Evolutionary conservation across 2,888 invertebrate genomes (phyloP).

Genomic region (Amphipyra berbera): DNA sequence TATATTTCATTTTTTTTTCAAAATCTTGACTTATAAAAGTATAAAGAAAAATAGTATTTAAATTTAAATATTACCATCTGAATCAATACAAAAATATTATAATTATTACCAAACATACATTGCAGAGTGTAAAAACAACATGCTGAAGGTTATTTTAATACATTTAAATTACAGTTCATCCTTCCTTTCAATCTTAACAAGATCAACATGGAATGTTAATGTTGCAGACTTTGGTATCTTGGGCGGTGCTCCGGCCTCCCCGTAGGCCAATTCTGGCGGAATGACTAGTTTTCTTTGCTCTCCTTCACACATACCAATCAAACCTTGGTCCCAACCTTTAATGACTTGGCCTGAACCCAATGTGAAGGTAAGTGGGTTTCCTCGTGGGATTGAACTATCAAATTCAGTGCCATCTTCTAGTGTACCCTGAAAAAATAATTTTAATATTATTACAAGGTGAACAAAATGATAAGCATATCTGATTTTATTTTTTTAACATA

Average conservation of each 20-base stretch:
- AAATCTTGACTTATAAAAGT: slow-evolving; percentile 15
- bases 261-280: slow-evolving; percentile 96
- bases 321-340: slow-evolving; percentile 97
- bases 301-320: slow-evolving; percentile 96
- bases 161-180: slow-evolving; percentile 85
- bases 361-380: slow-evolving; percentile 94
- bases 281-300: slow-evolving; percentile 96
- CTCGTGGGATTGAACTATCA: slow-evolving; percentile 94
- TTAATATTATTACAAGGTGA: too few relatives aligned
- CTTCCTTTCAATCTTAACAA: slow-evolving; percentile 93
- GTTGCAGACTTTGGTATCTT: slow-evolving; percentile 95
- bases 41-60: slow-evolving; percentile 5
- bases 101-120: slow-evolving; percentile 4
- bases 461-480: too few relatives aligned
- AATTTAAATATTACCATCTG: slow-evolving; percentile 2
- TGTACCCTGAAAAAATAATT: slow-evolving; percentile 91
- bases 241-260: slow-evolving; percentile 94
- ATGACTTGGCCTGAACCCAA: slow-evolving; percentile 96
- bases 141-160: slow-evolving; percentile 26
- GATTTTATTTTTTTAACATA: too few relatives aligned
- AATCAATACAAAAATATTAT: slow-evolving; percentile 6
- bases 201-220: slow-evolving; percentile 95
- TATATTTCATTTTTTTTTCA: slow-evolving; percentile 3
- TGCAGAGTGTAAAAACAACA: slow-evolving; percentile 12
- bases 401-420: slow-evolving; percentile 96